Conservation (phyloP, 1,140 invertebrate genomes). For the Lepeophtheirus salmonis region DNA sequence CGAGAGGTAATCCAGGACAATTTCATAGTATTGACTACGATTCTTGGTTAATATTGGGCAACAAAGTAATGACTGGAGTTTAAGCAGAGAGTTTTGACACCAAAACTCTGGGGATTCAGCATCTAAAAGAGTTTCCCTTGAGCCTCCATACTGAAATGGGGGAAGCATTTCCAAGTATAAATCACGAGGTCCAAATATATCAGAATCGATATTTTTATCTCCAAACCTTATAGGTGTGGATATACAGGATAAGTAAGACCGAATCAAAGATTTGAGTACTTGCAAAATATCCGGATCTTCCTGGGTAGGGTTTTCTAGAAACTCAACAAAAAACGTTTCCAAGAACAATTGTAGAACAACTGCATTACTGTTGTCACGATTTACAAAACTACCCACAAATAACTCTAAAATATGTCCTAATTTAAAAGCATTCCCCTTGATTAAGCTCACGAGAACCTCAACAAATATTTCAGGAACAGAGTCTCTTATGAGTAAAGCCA, state of each 20-base stretch:
- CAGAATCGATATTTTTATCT: conserved; percentile 11
- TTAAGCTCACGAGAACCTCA: conserved; percentile 9
- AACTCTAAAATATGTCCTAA: neutral
- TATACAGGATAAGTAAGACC: conserved; percentile 13
- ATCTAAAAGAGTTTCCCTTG: neutral
- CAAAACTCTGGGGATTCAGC: conserved; percentile 13
- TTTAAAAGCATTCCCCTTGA: neutral
- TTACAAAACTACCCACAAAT: neutral
- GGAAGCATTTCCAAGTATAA: conserved; percentile 1
- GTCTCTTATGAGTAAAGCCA: conserved; percentile 5
- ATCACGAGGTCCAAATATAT: conserved; percentile 5
- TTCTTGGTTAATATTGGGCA: neutral
- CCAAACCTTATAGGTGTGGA: conserved; percentile 3
- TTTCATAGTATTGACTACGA: neutral
- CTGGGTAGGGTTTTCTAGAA: neutral
- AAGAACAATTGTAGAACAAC: conserved; percentile 16
- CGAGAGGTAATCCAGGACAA: neutral
- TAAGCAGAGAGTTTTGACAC: conserved; percentile 13
- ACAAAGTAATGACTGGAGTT: conserved; percentile 12
- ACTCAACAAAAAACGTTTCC: conserved; percentile 15
- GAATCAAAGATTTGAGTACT: conserved; percentile 6
- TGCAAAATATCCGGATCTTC: conserved; percentile 5
- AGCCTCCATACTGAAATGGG: conserved; percentile 6
- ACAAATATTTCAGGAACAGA: conserved; percentile 2
- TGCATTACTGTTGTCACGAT: neutral